Base-by-base conservation (phyloP, 2,888 invertebrate genomes). In the Endotricha flammealis region DNA sequence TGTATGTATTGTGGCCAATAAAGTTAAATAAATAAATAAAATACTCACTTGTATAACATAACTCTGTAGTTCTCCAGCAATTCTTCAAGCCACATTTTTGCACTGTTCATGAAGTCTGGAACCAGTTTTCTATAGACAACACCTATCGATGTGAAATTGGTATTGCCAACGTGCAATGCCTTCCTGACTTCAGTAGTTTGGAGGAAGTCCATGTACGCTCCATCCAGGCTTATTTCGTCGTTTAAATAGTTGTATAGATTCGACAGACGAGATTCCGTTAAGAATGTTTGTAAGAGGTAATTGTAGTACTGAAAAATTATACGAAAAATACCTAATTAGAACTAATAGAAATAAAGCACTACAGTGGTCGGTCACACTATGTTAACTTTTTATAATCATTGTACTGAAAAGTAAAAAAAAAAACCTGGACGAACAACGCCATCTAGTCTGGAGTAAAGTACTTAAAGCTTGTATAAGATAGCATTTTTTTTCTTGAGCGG, bases 1-100 rank as follows among this genome's bases (percentile, higher is more conserved):
- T n/a, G n/a, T n/a, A n/a, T n/a, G n/a, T n/a, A n/a, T n/a, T n/a
- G n/a, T n/a, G n/a, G n/a, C n/a, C n/a, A n/a, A n/a, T n/a, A n/a
- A n/a, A n/a, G n/a, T n/a, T n/a, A n/a, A n/a, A n/a, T n/a, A n/a
- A n/a, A n/a, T n/a, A n/a, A n/a, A n/a, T n/a, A n/a, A 12, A 6
- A 17, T 7, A 70, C 82, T 56, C 81, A 91, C 77, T 88, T 90
- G 67, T 91, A 91, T 32, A 90, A 72, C 83, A 91, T 76, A 25
- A 91, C 89, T 54, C 53, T 70, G 43, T 88, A 89, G 46, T 88
- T 80, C 42, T 90, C 87, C 8, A 90, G 50, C 2, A 90, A 55
- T 38, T 87, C 87, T 45, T 88, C 87, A 0, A 89, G 68, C 87
- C 88, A 88, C 41, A 70, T 67, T 54, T 89, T 90, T 1, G 90